A percentile compares a stretch with the other conserved stretches of the same genome.
These are phyloP conservation scores for Caenorhabditis tropicalis DNA, from an alignment of 1,140 invertebrate genomes.

Conservation along the genomic window DNA sequence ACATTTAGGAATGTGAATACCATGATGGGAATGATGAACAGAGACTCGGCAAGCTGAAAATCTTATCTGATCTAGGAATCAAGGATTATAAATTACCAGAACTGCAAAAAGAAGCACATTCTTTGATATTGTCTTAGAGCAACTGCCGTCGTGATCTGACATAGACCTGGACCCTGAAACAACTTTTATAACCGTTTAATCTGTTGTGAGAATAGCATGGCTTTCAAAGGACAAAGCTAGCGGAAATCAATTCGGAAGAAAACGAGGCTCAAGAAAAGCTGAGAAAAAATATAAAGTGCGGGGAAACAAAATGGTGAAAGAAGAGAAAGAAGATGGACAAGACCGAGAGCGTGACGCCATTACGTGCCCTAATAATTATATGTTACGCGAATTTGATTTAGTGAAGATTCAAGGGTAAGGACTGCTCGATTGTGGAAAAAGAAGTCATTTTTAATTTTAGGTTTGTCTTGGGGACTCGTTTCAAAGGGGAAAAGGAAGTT, in stretches of 20 bases:
- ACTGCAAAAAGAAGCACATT: neutral
- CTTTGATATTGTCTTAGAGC: neutral
- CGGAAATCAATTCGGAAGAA: neutral
- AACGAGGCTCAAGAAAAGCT: neutral
- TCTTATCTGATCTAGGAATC: neutral
- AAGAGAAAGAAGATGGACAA: constrained; percentile 12
- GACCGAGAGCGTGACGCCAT: constrained; percentile 31
- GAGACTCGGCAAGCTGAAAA: neutral
- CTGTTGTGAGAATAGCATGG: neutral
- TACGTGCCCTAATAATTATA: constrained; percentile 36
- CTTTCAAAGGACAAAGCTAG: neutral
- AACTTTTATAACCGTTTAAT: neutral
- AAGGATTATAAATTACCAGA: neutral
- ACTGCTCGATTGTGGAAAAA: neutral
- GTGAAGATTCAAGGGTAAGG: neutral
- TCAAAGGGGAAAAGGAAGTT: no score
- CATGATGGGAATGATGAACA: neutral
- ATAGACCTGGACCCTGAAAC: constrained; percentile 24
- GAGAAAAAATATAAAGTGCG: neutral
- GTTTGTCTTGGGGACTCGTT: no score
- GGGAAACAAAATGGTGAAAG: constrained; percentile 13
- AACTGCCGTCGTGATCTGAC: neutral
- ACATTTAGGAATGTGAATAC: neutral
- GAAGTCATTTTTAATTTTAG: neutral
- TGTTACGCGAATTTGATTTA: constrained; percentile 20